phyloP scores from a whole-genome alignment of 2,113 vertebrate genomes.

The Oreochromis niloticus region DNA sequence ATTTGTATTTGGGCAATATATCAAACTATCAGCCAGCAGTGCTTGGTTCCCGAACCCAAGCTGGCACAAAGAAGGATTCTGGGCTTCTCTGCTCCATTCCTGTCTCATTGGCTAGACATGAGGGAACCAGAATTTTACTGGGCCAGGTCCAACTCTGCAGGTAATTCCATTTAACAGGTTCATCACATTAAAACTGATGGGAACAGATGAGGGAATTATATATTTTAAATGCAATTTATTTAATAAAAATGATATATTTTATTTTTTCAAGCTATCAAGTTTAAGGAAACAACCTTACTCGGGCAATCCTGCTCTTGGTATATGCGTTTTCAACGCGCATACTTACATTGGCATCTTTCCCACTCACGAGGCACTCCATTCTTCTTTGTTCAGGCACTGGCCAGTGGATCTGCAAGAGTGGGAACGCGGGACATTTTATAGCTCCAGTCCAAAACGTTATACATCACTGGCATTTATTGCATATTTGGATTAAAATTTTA shows the following conservation, averaged over 20 bases:
- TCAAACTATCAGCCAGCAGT: neutral
- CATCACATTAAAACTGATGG: neutral
- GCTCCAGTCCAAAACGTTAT: conserved; percentile 18
- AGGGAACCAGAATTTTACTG: conserved; percentile 23
- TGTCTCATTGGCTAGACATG: conserved; percentile 28
- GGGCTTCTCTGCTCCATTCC: neutral
- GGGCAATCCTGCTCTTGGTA: neutral
- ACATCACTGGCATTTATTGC: conserved; percentile 47
- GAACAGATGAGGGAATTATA: neutral
- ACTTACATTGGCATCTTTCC: conserved; percentile 96
- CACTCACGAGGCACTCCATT: conserved; percentile 90
- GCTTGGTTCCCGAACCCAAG: neutral
- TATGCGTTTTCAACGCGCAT: neutral
- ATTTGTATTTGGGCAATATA: neutral
- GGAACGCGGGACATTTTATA: conserved; percentile 27
- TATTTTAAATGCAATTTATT: neutral
- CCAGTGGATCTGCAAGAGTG: conserved; percentile 88
- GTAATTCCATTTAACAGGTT: neutral
- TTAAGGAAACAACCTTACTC: neutral
- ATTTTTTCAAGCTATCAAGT: neutral
- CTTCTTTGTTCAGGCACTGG: conserved; percentile 89
- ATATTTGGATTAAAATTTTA: conserved; percentile 1
- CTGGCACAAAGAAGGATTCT: neutral
- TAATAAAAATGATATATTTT: neutral
- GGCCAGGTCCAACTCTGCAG: conserved; percentile 5